Percentiles rank a stretch among this genome's conserved stretches.
Evolutionary conservation across 2,888 invertebrate species (phyloP).

Genomic region (Epinotia ramella): DNA sequence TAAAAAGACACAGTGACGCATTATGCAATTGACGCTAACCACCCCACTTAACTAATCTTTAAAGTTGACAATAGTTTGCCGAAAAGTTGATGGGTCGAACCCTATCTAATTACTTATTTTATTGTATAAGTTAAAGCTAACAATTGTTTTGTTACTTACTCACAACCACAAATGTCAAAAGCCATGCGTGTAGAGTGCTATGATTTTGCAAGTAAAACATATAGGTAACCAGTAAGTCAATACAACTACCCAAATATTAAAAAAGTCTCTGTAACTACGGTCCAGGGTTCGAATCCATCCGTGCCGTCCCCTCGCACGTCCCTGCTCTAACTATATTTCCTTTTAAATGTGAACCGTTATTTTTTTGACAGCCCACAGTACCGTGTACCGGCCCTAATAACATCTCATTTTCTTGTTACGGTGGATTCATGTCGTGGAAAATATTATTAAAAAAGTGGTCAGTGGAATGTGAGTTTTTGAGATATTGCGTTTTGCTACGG

Average conservation of each 20-base stretch:
- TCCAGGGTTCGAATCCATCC: conserved; percentile 41
- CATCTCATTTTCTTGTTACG: conserved; percentile 61
- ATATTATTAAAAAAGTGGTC: conserved; percentile 42
- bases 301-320: conserved; percentile 64
- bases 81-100: no score
- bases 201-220: background rate
- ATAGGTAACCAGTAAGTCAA: background rate
- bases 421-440: conserved; percentile 47
- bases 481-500: conserved; percentile 17
- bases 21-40: no score
- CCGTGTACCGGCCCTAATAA: conserved; percentile 59
- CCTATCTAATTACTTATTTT: no score
- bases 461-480: conserved; percentile 24
- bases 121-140: no score
- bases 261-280: conserved; percentile 33
- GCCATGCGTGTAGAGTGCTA: background rate
- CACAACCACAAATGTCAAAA: background rate
- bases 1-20: no score
- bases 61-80: no score
- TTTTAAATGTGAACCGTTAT: conserved; percentile 78
- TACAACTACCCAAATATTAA: conserved; percentile 18
- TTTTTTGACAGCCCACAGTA: conserved; percentile 76
- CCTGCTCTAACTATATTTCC: conserved; percentile 73
- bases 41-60: no score
- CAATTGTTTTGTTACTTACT: no score